These are phyloP conservation scores for Falcunculus frontatus DNA, from an alignment of 2,113 vertebrate genomes.

Conservation along the genomic window DNA sequence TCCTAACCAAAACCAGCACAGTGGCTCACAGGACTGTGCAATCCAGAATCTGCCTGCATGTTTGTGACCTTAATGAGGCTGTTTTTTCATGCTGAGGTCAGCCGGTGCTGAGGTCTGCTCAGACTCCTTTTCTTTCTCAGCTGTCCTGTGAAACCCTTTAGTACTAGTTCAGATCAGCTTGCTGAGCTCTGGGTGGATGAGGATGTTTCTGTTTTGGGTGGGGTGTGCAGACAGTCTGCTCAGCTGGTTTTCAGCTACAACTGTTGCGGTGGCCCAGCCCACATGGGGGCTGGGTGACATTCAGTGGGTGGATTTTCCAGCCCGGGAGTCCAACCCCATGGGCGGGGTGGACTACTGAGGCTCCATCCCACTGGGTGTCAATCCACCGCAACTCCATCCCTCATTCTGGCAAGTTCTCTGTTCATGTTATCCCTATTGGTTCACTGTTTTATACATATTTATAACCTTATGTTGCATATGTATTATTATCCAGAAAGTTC, in stretches of 20 bases:
- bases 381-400: no score
- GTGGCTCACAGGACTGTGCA: neutral
- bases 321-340: no score
- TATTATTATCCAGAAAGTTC: no score
- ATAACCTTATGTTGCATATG: no score
- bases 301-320: no score
- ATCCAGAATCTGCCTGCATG: neutral
- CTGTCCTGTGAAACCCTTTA: neutral
- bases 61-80: neutral
- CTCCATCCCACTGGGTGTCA: no score
- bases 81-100: neutral
- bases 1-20: neutral
- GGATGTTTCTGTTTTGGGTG: neutral
- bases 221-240: neutral
- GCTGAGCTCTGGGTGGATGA: neutral
- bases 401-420: no score
- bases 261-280: no score
- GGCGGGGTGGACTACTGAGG: no score
- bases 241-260: neutral
- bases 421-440: no score
- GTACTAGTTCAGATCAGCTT: neutral
- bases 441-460: no score
- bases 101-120: neutral
- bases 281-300: no score
- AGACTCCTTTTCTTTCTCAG: neutral